A percentile compares a stretch with the other conserved stretches of the same genome.
phyloP scores from a whole-genome alignment of 2,888 invertebrate species.

The Himalopsyche japonica region DNA sequence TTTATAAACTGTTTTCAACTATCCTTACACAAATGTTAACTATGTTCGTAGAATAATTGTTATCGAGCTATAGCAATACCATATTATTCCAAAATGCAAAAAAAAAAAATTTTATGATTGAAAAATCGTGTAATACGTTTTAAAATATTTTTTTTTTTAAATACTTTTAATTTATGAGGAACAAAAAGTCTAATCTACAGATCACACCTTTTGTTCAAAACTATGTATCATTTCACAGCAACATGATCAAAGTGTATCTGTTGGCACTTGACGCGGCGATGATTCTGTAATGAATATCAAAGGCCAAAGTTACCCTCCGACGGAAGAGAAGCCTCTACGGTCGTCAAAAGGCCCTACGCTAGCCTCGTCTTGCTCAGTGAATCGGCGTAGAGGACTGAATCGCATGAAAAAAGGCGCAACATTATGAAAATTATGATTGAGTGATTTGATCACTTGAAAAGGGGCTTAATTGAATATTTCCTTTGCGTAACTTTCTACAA shows the following conservation, averaged over 20 bases:
- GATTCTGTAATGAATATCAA: constrained; percentile 36
- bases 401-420: background rate
- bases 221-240: constrained; percentile 33
- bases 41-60: too few species aligned
- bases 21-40: too few species aligned
- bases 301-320: background rate
- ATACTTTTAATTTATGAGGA: too few species aligned
- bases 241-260: constrained; percentile 28
- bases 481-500: background rate
- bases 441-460: background rate
- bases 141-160: too few species aligned
- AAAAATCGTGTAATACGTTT: too few species aligned
- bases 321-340: background rate
- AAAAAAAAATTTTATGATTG: too few species aligned
- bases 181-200: background rate
- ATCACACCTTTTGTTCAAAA: background rate
- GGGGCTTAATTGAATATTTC: background rate
- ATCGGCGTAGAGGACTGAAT: background rate
- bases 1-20: too few species aligned
- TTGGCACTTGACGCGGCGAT: constrained; percentile 32
- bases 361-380: background rate
- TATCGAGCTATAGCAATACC: too few species aligned
- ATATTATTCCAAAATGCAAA: too few species aligned
- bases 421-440: background rate
- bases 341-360: background rate